Evolutionary conservation across 2,888 invertebrate species (phyloP), one percentile per base, ranked within the genome.

Genomic region (Dolichomitus sp.): DNA sequence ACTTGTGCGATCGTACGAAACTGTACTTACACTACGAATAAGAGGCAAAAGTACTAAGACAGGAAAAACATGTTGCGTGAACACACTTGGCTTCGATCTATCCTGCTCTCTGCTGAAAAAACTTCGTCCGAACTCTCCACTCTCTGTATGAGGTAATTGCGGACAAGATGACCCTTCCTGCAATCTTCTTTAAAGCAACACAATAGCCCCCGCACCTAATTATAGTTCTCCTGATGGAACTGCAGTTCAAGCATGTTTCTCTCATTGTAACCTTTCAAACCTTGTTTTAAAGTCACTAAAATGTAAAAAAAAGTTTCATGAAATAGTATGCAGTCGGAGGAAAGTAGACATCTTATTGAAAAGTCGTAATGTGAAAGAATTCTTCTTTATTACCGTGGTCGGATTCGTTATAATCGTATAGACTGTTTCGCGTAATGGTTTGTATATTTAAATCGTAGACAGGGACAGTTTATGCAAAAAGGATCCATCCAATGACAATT

Each of bases 41-140:
- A 63, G 66, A 23, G 23, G 23, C 11, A 33, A 65, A 70, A 72
- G 57, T 57, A 50, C 30, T 73, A 52, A 27, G 77, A 76, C 17
- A 77, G 48, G 48, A 70, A 82, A 63, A 77, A 79, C 50, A 68
- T 23, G 65, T 59, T 77, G 48, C 12, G 54, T 45, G 80, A 57
- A 63, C 63, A 69, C 45, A 54, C 54, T 68, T 61, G n/a, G 61
- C 45, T 77, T 78, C 68, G 68, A 74, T 81, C 69, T 78, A 69
- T 78, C 69, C 69, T 42, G 57, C 63, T 63, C 61, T 57, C 12
- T 59, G 52, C 59, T 45, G 68, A 77, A 54, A 66, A 73, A 68
- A 68, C 77, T 72, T 42, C 30, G 17, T 17, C 61, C 23, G 23
- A 27, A 37, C 2, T 48, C 14, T 45, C 19, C 6, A 0, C 7